Evolutionary conservation across 1,140 invertebrate genomes (phyloP).

Genomic region (Heliconius melpomene): DNA sequence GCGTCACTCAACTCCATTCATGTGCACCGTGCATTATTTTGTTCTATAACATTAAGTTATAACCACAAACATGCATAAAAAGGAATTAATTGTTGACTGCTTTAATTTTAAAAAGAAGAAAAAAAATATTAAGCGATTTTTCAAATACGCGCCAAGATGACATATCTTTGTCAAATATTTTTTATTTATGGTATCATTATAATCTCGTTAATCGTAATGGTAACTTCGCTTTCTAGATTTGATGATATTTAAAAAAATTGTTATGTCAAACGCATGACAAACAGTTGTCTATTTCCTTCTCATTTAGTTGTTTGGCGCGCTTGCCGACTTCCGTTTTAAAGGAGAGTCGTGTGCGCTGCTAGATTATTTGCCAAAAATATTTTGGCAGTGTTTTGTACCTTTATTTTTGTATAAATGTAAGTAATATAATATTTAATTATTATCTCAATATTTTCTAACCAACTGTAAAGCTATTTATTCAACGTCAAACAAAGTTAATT

Average conservation of each 20-base stretch:
- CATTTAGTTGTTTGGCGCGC: conserved; percentile 39
- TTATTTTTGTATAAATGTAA: conserved; percentile 19
- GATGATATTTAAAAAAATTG: conserved; percentile 17
- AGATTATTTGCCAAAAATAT: conserved; percentile 20
- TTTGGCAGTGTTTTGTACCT: background rate
- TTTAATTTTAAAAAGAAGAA: too few species aligned
- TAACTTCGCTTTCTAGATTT: background rate
- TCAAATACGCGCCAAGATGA: background rate
- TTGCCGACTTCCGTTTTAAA: conserved; percentile 26
- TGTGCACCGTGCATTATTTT: too few species aligned
- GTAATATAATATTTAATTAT: background rate
- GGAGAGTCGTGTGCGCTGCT: conserved; percentile 13
- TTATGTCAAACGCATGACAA: conserved; percentile 6
- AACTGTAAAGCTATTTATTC: background rate
- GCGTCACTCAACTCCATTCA: too few species aligned
- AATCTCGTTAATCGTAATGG: background rate
- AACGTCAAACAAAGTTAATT: background rate
- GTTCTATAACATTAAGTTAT: too few species aligned
- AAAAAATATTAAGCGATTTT: background rate
- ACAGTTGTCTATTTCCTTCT: conserved; percentile 1
- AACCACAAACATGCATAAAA: too few species aligned
- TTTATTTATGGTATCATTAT: background rate
- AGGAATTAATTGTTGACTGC: too few species aligned
- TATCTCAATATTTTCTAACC: background rate
- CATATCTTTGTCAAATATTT: background rate